A percentile compares a stretch with the other conserved stretches of the same genome.
Evolutionary conservation across 2,888 invertebrate species (phyloP).

Genomic region (Cantharis lateralis): DNA sequence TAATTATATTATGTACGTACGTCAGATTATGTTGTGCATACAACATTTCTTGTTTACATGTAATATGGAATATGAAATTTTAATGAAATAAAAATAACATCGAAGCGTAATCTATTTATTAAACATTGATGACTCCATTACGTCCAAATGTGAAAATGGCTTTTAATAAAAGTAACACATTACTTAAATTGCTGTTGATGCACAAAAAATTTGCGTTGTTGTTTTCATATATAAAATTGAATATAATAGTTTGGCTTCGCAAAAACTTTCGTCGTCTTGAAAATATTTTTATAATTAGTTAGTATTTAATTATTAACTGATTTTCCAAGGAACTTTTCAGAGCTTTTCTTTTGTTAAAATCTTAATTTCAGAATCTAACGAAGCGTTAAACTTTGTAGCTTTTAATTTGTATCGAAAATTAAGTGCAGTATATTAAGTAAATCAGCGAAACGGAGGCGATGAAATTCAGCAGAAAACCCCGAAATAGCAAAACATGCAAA

Average conservation of each 20-base stretch:
- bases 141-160: background rate
- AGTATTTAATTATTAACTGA: background rate
- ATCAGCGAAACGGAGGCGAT: conserved; percentile 16
- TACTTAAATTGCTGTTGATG: background rate
- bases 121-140: background rate
- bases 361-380: background rate
- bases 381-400: conserved; percentile 3
- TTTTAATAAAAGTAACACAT: background rate
- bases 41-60: background rate
- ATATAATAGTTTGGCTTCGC: too few species aligned
- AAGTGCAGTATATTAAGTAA: conserved; percentile 19
- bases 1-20: background rate
- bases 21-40: background rate
- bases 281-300: background rate
- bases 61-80: background rate
- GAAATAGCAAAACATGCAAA: conserved; percentile 33
- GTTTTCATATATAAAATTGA: background rate
- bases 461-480: conserved; percentile 12
- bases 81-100: background rate
- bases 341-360: background rate
- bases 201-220: background rate
- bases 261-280: too few species aligned
- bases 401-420: conserved; percentile 21
- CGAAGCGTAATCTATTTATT: background rate
- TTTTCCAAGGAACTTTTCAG: background rate